A percentile compares a stretch with the other conserved stretches of the same genome.
These are phyloP conservation scores for Hipposideros armiger DNA, from an alignment of 2,113 vertebrate species.

Conservation along the genomic window DNA sequence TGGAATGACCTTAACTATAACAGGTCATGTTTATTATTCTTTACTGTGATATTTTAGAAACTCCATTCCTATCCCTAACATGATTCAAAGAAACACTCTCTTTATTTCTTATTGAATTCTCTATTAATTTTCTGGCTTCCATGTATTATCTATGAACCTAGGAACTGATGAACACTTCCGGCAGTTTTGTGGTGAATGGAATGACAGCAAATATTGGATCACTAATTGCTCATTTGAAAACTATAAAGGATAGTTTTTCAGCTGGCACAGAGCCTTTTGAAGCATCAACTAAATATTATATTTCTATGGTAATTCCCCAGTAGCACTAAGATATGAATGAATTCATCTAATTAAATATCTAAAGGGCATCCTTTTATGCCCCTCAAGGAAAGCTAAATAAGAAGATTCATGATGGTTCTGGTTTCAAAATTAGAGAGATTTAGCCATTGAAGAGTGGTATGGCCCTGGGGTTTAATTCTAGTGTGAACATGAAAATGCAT, in stretches of 20 bases:
- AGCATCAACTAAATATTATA: conserved; percentile 36
- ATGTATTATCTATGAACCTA: neutral
- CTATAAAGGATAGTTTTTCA: neutral
- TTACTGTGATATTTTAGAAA: too few relatives aligned
- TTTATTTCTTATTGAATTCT: too few relatives aligned
- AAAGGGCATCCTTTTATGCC: neutral
- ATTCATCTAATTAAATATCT: conserved; percentile 42
- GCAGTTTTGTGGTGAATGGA: neutral
- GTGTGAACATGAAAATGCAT: neutral
- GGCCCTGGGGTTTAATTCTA: neutral
- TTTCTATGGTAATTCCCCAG: neutral
- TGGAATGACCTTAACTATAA: neutral
- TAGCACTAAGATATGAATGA: neutral
- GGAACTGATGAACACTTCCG: neutral
- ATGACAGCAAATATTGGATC: neutral
- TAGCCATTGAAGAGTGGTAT: neutral
- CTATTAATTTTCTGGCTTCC: too few relatives aligned
- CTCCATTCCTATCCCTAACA: too few relatives aligned
- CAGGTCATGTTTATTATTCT: neutral
- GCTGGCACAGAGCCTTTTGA: neutral
- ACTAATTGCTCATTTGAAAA: conserved; percentile 17
- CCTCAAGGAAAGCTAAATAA: neutral
- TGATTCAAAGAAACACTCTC: too few relatives aligned
- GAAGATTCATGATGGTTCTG: neutral
- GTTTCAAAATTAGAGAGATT: conserved; percentile 50